Evolutionary conservation across 2,888 invertebrate species (phyloP).

Genomic region (Tiliacea citrago): DNA sequence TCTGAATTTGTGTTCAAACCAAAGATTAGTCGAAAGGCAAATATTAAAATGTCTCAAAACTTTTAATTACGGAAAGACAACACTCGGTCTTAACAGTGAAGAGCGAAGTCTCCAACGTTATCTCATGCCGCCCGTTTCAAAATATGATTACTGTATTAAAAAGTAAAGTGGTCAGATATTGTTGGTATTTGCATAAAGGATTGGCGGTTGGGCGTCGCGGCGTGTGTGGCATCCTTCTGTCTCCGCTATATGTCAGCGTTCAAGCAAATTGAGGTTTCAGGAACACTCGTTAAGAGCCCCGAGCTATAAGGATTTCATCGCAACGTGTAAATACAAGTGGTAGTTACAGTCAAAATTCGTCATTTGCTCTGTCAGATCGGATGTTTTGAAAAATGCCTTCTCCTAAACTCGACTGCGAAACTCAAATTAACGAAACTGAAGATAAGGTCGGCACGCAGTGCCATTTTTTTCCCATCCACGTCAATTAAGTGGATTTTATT

Average conservation of each 20-base stretch:
- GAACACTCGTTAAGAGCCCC: conserved; percentile 79
- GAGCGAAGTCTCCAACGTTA: conserved; percentile 51
- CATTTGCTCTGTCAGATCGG: conserved; percentile 71
- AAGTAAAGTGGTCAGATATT: conserved; percentile 73
- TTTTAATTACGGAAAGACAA: conserved; percentile 61
- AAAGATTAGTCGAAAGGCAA: conserved; percentile 64
- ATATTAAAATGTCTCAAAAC: conserved; percentile 55
- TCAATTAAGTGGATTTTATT: conserved; percentile 57
- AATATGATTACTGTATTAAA: conserved; percentile 79
- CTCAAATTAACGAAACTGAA: conserved; percentile 49
- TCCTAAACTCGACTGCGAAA: conserved; percentile 39
- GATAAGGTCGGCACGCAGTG: conserved; percentile 21
- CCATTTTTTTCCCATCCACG: conserved; percentile 37
- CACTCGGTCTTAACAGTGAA: conserved; percentile 26
- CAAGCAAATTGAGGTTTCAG: conserved; percentile 82
- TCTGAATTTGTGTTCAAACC: conserved; percentile 68
- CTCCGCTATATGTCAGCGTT: conserved; percentile 73
- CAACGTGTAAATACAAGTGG: conserved; percentile 63
- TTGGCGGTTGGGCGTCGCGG: conserved; percentile 76
- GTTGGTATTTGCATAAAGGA: conserved; percentile 85
- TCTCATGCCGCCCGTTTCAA: conserved; percentile 68
- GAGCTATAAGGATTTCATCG: conserved; percentile 67
- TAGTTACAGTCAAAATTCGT: conserved; percentile 68
- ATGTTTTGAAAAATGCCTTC: conserved; percentile 50
- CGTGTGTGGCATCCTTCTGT: conserved; percentile 80